Evolutionary conservation across 2,888 invertebrate genomes (phyloP), one percentile per base, ranked within the genome.

Genomic region (Embidobia sp.): DNA sequence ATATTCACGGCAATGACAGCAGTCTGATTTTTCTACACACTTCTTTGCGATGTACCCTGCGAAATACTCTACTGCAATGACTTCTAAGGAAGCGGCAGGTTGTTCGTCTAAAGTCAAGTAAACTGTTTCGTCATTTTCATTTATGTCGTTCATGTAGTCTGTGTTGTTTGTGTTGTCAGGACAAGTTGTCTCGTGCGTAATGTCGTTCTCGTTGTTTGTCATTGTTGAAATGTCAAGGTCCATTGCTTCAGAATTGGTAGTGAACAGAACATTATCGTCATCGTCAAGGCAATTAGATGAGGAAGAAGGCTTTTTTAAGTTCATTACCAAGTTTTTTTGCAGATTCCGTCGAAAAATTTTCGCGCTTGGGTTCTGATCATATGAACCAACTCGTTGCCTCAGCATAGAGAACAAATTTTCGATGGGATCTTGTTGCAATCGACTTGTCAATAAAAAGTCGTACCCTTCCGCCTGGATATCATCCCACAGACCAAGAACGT

Each of bases 391-490:
- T 7, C 13, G 13, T 26, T 46, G 46, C 3, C 46, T 2, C 2
- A 46, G 3, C 26, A 46, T 27, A 6, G 46, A 26, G 27, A 46
- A 46, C 8, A 46, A 27, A 46, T 46, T 46, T 46, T 46, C 46
- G 4, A 46, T 10, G 1, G 27, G 26, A 27, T 46, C 46, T 27
- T 46, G 46, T n/a, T 46, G 46, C 8, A 46, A 46, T 5, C 46
- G 46, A 5, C 26, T 27, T 6, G 46, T 46, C 7, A 46, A 27
- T 13, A 46, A 13, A 46, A 13, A 46, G 2, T 2, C 8, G 13
- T 2, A 13, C 8, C 35, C 35, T n/a, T n/a, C n/a, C n/a, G n/a
- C n/a, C n/a, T n/a, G n/a, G n/a, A 35, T 13, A 13, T 35, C 35
- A 4, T 35, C 13, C 35, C 35, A 35, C 3, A 35, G 13, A 10